Base-by-base conservation (phyloP, 2,797 vertebrate genomes). In the Neosilurus hyrtlii region DNA sequence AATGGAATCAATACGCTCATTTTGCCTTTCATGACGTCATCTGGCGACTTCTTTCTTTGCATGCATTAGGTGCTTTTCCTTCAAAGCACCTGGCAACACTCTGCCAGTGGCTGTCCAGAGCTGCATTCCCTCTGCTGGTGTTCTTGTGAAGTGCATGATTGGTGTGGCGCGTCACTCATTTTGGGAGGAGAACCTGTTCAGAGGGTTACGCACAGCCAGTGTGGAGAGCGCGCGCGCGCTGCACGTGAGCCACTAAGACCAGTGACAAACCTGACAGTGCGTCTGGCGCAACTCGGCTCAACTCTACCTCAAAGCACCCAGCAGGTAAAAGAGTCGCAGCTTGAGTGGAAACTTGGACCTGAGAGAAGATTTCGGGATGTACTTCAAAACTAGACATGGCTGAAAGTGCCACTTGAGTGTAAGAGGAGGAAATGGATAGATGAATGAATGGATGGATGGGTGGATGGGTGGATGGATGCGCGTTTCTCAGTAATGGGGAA, bases 171-270 rank as follows among this genome's bases (percentile, higher is more conserved):
- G 91, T 92, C 88, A 90, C 80, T 75, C 82, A 84, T 52, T 86
- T 86, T 91, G 92, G 94, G 94, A 94, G 94, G 91, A 83, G 88
- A 91, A 89, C 89, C 89, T 89, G 90, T 87, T 88, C 87, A 88
- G 87, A 88, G 85, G 63, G 82, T 85, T 84, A 86, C 89, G 91
- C 89, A 87, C 86, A 89, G 87, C 87, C 83, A 86, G 84, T 85
- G 80, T 86, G 86, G 83, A 89, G 83, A 88, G 90, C 81, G 86
- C 86, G 71, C 86, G 71, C 43, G 43, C 43, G 4, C 87, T 83
- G 86, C 89, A 87, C 89, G 91, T 92, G 90, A 20, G 16, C 78
- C 90, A 89, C 83, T 86, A 87, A 81, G 80, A 89, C 87, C 88
- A 85, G 84, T 73, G 85, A 73, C 70, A 86, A 80, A 73, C 56